Base-by-base conservation (phyloP, 1,140 invertebrate genomes). In the Trichonephila clavata region DNA sequence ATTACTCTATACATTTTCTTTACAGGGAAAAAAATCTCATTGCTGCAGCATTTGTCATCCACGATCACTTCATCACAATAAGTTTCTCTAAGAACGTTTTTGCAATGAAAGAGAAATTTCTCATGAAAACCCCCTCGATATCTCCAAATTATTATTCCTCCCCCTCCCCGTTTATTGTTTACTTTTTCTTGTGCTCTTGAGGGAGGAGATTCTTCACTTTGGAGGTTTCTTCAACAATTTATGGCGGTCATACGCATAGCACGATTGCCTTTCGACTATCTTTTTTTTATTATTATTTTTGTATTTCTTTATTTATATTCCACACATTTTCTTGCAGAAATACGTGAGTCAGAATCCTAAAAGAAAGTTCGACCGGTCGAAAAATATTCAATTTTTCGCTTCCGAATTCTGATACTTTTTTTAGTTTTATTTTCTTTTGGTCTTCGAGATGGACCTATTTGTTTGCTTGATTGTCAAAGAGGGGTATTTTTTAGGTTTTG, bases 311-410 rank as follows among this genome's bases (percentile, higher is more conserved):
- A 92, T 92, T 86, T 92, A 71, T 86, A 86, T 86, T 77, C 91
- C 91, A 65, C 7, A 27, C 91, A 60, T 86, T 86, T 92, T 86
- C 50, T n/a, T 71, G 59, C 20, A 65, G 83, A 77, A 92, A 86
- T 68, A 92, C 91, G 91, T 92, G 91, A 86, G 83, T 60, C 59
- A 83, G 83, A 86, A 92, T 92, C 61, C 65, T 86, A 92, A 92
- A 86, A 60, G 43, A 39, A 59, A 61, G 80, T 92, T 92, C 90
- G 90, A 92, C 90, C 77, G 83, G 81, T 92, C 60, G 83, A 92
- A 86, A 92, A 92, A 92, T 92, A 92, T 92, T 92, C 91, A 65
- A 86, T 92, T 92, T 92, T 86, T 92, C 90, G 90, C 90, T 92
- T 83, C 81, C 90, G 80, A 92, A 92, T 92, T 92, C 60, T 83